Conservation (phyloP, 2,797 vertebrate species). For the Galagoides demidoff region DNA sequence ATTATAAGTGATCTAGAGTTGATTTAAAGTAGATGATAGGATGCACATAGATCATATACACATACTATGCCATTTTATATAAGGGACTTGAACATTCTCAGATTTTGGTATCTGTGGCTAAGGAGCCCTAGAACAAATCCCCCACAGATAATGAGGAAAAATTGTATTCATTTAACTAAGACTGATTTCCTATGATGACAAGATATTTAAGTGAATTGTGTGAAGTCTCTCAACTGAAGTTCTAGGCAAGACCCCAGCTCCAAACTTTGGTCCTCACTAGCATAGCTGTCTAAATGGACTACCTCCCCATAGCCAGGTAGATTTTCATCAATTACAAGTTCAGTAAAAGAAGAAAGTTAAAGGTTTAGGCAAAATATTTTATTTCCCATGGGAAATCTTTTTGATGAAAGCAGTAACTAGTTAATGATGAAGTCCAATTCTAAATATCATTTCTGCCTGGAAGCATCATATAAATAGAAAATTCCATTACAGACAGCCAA, state of each 20-base stretch:
- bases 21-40: not conserved
- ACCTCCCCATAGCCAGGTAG: not conserved
- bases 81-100: not conserved
- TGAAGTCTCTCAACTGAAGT: not conserved
- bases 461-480: conserved; percentile 59
- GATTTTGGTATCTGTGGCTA: not conserved
- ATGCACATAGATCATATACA: not conserved
- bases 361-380: conserved; percentile 42
- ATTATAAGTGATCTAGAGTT: not conserved
- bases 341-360: not conserved
- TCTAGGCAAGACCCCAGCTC: not conserved
- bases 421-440: conserved; percentile 40
- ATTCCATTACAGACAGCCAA: conserved; percentile 32
- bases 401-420: conserved; percentile 32
- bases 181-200: not conserved
- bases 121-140: not conserved
- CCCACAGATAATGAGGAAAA: not conserved
- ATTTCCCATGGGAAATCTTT: conserved; percentile 38
- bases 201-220: not conserved
- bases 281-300: not conserved
- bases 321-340: not conserved
- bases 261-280: not conserved
- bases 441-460: conserved; percentile 47
- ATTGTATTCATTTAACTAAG: not conserved
- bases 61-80: not conserved